These are phyloP conservation scores for Timema cristinae DNA, from an alignment of 2,888 invertebrate genomes.

Conservation along the genomic window DNA sequence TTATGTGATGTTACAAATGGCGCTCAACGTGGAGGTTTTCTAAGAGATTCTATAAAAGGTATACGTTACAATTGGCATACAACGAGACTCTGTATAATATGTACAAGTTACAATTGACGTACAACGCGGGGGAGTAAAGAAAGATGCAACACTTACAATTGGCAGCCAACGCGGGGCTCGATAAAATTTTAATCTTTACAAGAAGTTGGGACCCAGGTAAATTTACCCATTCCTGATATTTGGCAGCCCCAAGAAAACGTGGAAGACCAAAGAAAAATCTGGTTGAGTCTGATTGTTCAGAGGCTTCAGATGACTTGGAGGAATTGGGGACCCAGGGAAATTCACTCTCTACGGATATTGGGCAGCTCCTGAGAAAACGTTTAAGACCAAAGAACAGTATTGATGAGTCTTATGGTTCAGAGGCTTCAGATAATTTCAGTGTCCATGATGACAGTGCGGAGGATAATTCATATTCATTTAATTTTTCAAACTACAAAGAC, in stretches of 20 bases:
- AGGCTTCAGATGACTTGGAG: constrained; percentile 3
- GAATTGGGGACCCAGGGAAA: background rate
- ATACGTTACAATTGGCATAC: too few species aligned
- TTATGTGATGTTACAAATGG: too few species aligned
- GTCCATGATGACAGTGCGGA: background rate
- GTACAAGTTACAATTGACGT: background rate
- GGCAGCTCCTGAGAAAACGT: background rate
- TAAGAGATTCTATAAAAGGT: too few species aligned
- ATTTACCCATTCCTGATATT: background rate
- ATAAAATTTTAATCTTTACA: too few species aligned
- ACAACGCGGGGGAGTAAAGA: too few species aligned
- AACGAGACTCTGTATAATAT: too few species aligned
- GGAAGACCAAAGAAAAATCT: constrained; percentile 2
- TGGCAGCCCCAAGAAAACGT: background rate
- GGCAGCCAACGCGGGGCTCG: too few species aligned
- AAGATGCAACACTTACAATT: too few species aligned
- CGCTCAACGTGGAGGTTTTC: too few species aligned
- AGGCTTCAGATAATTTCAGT: constrained; percentile 3
- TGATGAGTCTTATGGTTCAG: background rate
- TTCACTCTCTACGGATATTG: background rate
- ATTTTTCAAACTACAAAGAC: background rate
- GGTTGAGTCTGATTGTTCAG: background rate
- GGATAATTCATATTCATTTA: background rate
- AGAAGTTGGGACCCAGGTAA: background rate
- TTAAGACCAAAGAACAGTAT: background rate